These are phyloP conservation scores for Stegodyphus mimosarum DNA, from an alignment of 1,140 invertebrate species.

Conservation along the genomic window DNA sequence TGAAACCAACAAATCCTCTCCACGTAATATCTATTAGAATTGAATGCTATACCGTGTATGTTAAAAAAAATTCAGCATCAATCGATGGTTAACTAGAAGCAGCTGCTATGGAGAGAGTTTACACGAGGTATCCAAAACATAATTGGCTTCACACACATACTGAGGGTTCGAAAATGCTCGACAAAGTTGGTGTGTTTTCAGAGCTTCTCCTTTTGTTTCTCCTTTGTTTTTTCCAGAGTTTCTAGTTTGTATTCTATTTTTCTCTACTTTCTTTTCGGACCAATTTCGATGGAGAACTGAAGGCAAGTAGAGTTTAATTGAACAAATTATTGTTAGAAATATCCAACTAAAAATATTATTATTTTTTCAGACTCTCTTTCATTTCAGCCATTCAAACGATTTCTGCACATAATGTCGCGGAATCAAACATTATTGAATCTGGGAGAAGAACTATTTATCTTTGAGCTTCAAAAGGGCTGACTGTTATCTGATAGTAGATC, in stretches of 20 bases:
- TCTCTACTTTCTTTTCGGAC: not conserved
- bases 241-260: not conserved
- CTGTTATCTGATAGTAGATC: too few species aligned
- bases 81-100: not conserved
- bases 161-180: not conserved
- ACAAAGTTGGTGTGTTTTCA: not conserved
- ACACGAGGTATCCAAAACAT: not conserved
- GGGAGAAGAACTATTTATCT: not conserved
- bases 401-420: not conserved
- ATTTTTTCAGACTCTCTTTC: not conserved
- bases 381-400: not conserved
- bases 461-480: not conserved
- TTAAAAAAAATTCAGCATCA: not conserved
- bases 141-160: not conserved
- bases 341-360: not conserved
- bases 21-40: not conserved
- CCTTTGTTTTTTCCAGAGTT: too few species aligned
- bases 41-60: not conserved
- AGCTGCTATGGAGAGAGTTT: not conserved
- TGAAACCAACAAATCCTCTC: not conserved
- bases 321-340: not conserved
- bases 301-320: not conserved
- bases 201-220: too few species aligned
- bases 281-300: not conserved
- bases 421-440: not conserved